Percentiles rank a stretch among this genome's conserved stretches.
Evolutionary conservation across 2,113 vertebrate species (phyloP).

Genomic region (Eupsittula cactorum): DNA sequence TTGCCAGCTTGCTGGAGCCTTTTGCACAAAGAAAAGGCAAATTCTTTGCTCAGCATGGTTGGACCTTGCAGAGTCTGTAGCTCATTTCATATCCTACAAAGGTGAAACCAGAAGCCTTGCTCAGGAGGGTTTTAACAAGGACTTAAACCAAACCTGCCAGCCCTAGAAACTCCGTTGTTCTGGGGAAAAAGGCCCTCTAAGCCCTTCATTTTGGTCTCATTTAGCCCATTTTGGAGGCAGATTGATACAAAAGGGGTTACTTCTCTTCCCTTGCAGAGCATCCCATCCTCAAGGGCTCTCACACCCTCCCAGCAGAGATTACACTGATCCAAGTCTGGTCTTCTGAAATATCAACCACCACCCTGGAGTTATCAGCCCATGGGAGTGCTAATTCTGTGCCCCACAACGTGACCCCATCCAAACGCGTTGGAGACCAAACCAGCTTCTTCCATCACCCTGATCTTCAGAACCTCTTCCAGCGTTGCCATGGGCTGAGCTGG

Average conservation of each 20-base stretch:
- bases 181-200: background rate
- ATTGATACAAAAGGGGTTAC: background rate
- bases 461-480: background rate
- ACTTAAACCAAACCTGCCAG: background rate
- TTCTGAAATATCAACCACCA: background rate
- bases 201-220: background rate
- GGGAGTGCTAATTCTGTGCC: accelerated
- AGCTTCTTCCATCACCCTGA: background rate
- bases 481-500: background rate
- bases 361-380: accelerated
- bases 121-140: background rate
- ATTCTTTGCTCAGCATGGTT: background rate
- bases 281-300: accelerated
- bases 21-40: background rate
- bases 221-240: background rate
- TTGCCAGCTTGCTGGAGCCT: background rate
- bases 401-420: accelerated
- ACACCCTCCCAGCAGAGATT: background rate
- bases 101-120: background rate
- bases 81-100: background rate
- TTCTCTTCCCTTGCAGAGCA: background rate
- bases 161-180: background rate
- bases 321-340: background rate
- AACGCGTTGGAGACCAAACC: accelerated
- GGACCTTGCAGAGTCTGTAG: background rate